Conservation (phyloP, 2,888 invertebrate species). For the Prenolepis imparis region DNA sequence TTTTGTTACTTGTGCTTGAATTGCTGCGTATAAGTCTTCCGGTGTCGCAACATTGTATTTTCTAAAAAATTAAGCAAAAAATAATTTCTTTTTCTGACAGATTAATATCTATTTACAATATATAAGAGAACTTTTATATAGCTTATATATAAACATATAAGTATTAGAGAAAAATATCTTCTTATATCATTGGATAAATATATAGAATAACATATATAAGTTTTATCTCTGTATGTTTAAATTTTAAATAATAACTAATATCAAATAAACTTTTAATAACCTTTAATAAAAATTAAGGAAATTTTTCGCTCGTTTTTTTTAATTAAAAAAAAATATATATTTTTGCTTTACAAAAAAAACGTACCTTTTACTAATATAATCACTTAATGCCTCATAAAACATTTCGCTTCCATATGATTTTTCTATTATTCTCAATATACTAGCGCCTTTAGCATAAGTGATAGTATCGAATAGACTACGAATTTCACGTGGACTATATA, state of each 20-base stretch:
- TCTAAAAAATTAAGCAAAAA: constrained; percentile 63
- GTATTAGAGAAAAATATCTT: not conserved
- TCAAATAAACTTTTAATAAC: not conserved
- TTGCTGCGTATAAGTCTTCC: constrained; percentile 74
- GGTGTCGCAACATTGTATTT: constrained; percentile 73
- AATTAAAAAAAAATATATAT: constrained; percentile 2
- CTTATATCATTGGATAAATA: not conserved
- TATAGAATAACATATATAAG: not conserved
- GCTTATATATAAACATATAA: not conserved
- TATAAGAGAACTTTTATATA: not conserved
- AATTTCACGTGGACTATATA: constrained; percentile 88
- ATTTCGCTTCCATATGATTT: constrained; percentile 88
- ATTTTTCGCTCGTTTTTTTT: not conserved
- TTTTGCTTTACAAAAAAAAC: not conserved
- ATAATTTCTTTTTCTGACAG: not conserved
- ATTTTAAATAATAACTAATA: not conserved
- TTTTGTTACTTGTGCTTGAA: constrained; percentile 80
- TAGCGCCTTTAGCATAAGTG: constrained; percentile 90
- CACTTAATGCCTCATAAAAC: constrained; percentile 87
- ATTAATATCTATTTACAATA: not conserved
- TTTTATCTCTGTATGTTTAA: not conserved
- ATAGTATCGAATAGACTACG: constrained; percentile 89
- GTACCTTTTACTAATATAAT: constrained; percentile 88
- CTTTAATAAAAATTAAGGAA: not conserved
- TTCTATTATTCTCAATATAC: constrained; percentile 90